Conservation (phyloP, 2,113 vertebrate genomes). For the Catagonus wagneri region DNA sequence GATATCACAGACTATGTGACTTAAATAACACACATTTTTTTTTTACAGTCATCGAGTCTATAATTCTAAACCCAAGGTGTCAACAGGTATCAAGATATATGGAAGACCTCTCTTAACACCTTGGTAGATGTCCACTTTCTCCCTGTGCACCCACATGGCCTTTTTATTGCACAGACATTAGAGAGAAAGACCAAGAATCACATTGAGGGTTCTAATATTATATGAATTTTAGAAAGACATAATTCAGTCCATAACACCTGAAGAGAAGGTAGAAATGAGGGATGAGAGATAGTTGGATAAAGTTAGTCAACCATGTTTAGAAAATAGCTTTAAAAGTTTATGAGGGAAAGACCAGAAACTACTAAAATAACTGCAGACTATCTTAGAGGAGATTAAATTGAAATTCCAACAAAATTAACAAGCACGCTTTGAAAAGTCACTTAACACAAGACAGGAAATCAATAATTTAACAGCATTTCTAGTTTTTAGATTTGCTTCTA, state of each 20-base stretch:
- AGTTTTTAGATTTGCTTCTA: slow-evolving; percentile 1
- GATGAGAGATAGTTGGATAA: not conserved
- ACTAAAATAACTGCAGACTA: not conserved
- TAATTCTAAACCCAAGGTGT: not conserved
- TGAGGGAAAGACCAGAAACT: not conserved
- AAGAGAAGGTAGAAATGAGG: not conserved
- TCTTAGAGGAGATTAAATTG: not conserved
- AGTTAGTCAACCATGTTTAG: not conserved
- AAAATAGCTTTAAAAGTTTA: not conserved
- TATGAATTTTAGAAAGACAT: slow-evolving; percentile 19
- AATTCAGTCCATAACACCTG: not conserved
- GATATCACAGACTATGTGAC: not conserved
- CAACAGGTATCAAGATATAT: not conserved
- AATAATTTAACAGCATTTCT: not conserved
- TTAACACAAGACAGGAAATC: not conserved
- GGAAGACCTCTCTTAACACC: not conserved
- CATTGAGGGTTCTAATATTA: not conserved
- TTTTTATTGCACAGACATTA: not conserved
- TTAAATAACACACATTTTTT: not conserved
- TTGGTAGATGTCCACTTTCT: not conserved
- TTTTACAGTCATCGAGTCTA: not conserved
- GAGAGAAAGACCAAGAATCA: not conserved
- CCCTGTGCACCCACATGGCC: not conserved
- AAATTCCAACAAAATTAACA: slow-evolving; percentile 14
- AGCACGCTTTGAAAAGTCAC: not conserved